phyloP scores from a whole-genome alignment of 2,888 invertebrate species.

The Melieria crassipennis region DNA sequence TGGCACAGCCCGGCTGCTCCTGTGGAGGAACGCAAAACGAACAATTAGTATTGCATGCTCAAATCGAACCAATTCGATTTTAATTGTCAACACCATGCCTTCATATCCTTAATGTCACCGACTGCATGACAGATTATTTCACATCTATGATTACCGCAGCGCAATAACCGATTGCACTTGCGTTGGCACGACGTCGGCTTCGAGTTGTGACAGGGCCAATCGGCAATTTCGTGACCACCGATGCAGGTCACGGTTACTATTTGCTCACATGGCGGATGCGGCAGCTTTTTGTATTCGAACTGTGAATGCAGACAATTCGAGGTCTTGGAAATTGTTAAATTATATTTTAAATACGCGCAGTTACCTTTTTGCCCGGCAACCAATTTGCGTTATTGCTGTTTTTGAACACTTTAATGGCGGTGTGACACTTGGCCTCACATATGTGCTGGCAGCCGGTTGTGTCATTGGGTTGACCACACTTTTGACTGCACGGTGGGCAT shows the following conservation, averaged over 20 bases:
- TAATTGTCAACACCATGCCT: slow-evolving; percentile 55
- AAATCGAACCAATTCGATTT: slow-evolving; percentile 2
- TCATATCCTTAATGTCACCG: slow-evolving; percentile 66
- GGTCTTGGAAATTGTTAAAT: not conserved
- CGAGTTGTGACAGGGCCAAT: slow-evolving; percentile 77
- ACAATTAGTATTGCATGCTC: not conserved
- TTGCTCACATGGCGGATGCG: slow-evolving; percentile 78
- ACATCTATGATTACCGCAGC: slow-evolving; percentile 85
- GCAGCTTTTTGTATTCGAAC: slow-evolving; percentile 69
- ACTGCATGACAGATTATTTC: slow-evolving; percentile 76
- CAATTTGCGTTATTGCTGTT: slow-evolving; percentile 36
- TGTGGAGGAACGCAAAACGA: slow-evolving; percentile 48
- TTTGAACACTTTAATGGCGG: slow-evolving; percentile 73
- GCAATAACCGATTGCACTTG: slow-evolving; percentile 76
- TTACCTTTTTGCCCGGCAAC: slow-evolving; percentile 48
- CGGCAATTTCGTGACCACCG: slow-evolving; percentile 76
- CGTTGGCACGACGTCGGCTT: slow-evolving; percentile 80
- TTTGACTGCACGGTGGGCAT: slow-evolving; percentile 83
- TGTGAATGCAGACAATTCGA: slow-evolving; percentile 35
- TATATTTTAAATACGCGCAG: not conserved
- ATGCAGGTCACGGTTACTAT: slow-evolving; percentile 78
- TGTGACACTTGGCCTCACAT: slow-evolving; percentile 81
- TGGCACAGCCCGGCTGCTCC: slow-evolving; percentile 69
- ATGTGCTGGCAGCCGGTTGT: slow-evolving; percentile 67
- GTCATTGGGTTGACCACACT: slow-evolving; percentile 71